Evolutionary conservation across 92 coral and sea anemone species (phyloP).

Genomic region (Zoanthus sociatus): DNA sequence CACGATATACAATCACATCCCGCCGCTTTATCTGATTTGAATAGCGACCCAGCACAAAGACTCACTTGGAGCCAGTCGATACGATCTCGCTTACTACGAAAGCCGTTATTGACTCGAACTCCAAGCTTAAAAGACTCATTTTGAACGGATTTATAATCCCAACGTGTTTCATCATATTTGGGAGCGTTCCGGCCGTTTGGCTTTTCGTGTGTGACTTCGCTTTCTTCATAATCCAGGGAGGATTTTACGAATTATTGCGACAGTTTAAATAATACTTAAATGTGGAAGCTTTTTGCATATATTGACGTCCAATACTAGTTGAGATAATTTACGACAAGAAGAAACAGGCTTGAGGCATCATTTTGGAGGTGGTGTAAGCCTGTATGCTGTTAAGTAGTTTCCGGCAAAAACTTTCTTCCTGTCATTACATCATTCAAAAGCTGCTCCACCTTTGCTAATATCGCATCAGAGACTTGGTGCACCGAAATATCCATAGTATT

Average conservation of each 20-base stretch:
- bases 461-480: slow-evolving; percentile 24
- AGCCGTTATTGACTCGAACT: neutral
- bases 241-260: slow-evolving; percentile 25
- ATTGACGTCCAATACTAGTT: slow-evolving; percentile 17
- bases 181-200: neutral
- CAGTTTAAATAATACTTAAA: slow-evolving; percentile 35
- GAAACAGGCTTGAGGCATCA: slow-evolving; percentile 17
- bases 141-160: neutral
- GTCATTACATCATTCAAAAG: slow-evolving; percentile 43
- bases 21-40: slow-evolving; percentile 9
- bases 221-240: slow-evolving; percentile 31
- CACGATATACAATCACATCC: slow-evolving; percentile 15
- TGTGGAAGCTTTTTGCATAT: slow-evolving; percentile 27
- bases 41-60: slow-evolving; percentile 29
- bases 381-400: slow-evolving; percentile 14
- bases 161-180: neutral
- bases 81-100: neutral
- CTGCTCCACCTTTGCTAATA: slow-evolving; percentile 39
- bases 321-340: slow-evolving; percentile 15
- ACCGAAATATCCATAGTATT: neutral
- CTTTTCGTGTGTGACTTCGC: slow-evolving; percentile 2
- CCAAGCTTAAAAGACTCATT: neutral
- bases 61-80: neutral
- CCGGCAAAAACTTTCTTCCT: slow-evolving; percentile 16
- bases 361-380: neutral